A percentile compares a stretch with the other conserved stretches of the same genome.
phyloP scores from a whole-genome alignment of 2,113 vertebrate genomes.

The Meriones unguiculatus region DNA sequence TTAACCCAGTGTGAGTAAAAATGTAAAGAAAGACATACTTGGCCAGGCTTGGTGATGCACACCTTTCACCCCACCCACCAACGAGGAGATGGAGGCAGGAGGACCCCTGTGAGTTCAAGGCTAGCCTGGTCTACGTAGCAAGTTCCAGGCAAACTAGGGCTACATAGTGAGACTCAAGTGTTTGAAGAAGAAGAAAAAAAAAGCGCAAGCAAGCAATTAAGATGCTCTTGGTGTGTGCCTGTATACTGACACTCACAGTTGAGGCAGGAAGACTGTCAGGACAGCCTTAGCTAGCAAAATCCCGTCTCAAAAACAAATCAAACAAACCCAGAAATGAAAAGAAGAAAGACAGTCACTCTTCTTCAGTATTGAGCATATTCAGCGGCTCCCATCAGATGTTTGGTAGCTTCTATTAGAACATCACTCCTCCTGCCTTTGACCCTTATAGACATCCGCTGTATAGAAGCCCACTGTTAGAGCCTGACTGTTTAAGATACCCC shows the following conservation, averaged over 20 bases:
- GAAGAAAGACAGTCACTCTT: neutral
- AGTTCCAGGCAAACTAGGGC: neutral
- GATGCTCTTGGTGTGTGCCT: neutral
- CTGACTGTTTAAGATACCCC: neutral
- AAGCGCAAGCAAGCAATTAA: neutral
- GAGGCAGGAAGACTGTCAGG: neutral
- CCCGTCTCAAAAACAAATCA: neutral
- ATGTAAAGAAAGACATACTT: neutral
- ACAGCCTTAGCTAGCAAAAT: neutral
- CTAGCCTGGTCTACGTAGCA: neutral
- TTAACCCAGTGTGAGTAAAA: neutral
- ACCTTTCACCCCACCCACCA: neutral
- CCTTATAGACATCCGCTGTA: neutral
- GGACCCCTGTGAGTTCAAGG: neutral
- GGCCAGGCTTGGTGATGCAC: neutral
- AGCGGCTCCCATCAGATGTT: neutral
- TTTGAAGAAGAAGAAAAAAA: neutral
- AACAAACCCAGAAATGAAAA: neutral
- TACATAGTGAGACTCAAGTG: neutral
- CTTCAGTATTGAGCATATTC: neutral
- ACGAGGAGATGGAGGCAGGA: neutral
- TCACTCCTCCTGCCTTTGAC: neutral
- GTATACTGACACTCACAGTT: neutral
- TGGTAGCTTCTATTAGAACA: neutral
- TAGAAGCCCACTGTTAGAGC: neutral